Evolutionary conservation across 2,888 invertebrate genomes (phyloP).

Genomic region (Drosophila mulleri): DNA sequence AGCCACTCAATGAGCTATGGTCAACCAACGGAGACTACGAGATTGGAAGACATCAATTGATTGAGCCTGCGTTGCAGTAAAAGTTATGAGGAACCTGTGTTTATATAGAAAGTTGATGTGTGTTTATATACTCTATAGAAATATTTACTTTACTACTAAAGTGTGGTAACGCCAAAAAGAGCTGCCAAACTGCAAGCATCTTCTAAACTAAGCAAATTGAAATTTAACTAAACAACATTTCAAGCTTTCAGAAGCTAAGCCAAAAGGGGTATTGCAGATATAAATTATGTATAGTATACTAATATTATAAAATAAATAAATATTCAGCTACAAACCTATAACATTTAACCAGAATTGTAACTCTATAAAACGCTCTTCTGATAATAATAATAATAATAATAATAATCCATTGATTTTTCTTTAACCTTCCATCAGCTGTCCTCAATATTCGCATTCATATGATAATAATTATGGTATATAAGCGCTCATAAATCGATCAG

Average conservation of each 20-base stretch:
- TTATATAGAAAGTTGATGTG: not conserved
- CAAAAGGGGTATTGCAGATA: too few relatives aligned
- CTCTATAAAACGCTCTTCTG: not conserved
- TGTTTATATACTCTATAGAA: not conserved
- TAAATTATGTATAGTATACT: too few relatives aligned
- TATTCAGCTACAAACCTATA: too few relatives aligned
- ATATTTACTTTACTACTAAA: not conserved
- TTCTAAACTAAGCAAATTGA: too few relatives aligned
- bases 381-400: too few relatives aligned
- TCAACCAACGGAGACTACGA: not conserved
- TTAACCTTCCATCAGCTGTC: too few relatives aligned
- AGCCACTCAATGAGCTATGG: constrained; percentile 32
- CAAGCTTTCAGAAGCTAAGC: not conserved
- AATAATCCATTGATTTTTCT: not conserved
- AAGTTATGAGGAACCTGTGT: not conserved
- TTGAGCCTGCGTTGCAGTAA: not conserved
- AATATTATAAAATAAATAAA: too few relatives aligned
- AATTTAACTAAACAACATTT: too few relatives aligned
- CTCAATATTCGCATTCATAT: not conserved
- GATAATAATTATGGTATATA: not conserved
- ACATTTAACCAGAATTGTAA: too few relatives aligned
- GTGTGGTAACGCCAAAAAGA: not conserved
- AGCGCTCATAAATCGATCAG: not conserved
- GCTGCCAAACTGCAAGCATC: not conserved
- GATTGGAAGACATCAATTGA: constrained; percentile 8